phyloP scores from a whole-genome alignment of 2,888 invertebrate genomes.

The Luperina nickerlii region DNA sequence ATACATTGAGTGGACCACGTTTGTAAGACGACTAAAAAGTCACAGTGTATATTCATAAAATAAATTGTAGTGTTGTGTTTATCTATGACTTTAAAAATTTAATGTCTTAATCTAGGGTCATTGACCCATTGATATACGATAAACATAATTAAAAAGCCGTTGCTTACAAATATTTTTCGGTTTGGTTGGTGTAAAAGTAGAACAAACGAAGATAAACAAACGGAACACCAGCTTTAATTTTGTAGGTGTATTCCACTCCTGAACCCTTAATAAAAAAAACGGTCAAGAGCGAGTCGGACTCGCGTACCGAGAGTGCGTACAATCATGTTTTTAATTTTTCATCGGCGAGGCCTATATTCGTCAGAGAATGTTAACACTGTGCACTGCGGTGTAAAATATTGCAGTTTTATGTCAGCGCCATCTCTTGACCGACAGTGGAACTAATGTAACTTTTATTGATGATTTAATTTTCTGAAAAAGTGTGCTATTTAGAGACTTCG shows the following conservation, averaged over 20 bases:
- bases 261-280: too few relatives aligned
- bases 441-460: too few relatives aligned
- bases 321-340: too few relatives aligned
- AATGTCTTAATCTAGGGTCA: slow-evolving; percentile 33
- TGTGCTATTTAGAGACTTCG: too few relatives aligned
- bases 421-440: too few relatives aligned
- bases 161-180: not conserved
- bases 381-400: too few relatives aligned
- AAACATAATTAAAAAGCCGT: not conserved
- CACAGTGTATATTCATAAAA: not conserved
- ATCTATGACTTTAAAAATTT: not conserved
- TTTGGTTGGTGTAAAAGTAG: not conserved
- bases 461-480: too few relatives aligned
- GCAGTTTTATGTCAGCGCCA: too few relatives aligned
- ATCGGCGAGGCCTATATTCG: too few relatives aligned
- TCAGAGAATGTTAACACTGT: too few relatives aligned
- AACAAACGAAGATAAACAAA: not conserved
- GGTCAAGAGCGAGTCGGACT: too few relatives aligned
- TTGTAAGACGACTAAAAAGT: not conserved
- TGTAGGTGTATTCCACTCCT: not conserved
- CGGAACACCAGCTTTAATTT: not conserved
- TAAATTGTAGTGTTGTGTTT: not conserved
- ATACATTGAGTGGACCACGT: not conserved
- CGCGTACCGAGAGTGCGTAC: too few relatives aligned
- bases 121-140: slow-evolving; percentile 22